Evolutionary conservation across 2,888 invertebrate genomes (phyloP), one percentile per base, ranked within the genome.

Genomic region (Agrilus biguttatus): DNA sequence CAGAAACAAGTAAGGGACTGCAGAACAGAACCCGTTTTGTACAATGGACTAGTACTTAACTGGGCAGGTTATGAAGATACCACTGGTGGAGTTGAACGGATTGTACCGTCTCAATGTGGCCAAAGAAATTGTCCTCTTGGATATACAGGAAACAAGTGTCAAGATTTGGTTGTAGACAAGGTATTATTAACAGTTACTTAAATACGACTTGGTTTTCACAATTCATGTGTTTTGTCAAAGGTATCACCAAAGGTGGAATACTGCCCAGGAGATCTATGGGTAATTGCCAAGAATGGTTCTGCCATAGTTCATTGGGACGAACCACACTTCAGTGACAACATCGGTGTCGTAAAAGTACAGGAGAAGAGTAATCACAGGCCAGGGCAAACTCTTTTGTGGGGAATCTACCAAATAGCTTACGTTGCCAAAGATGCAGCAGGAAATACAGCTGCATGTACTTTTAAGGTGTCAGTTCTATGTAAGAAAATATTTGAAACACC

Each of bases 11-110:
- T 91, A 1, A 76, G 91, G 21, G 91, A 90, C 56, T 93, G 92
- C 59, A 78, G 90, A 55, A 89, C 88, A 4, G 90, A 92, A 55
- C 90, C 92, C 1, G 91, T 92, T 1, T 71, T 93, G 4, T 91
- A 89, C 64, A 78, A 79, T 54, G 86, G 83, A 3, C 69, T 96
- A 6, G 78, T 89, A 3, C 70, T 93, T 0, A 90, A 91, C 19
- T 96, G 95, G 91, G 83, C 89, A 32, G 93, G 92, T 17, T 96
- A 92, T 61, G 91, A 93, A 61, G 82, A 86, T 49, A 80, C 85
- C 2, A 67, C 78, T 19, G 92, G 92, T 42, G 91, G 91, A 28
- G 91, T 92, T 13, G 92, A 92, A 66, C 74, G 91, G 57, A 80
- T 86, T 28, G 90, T 89, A 5, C 92, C 92, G 12, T 91, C 92